Evolutionary conservation across 2,888 invertebrate species (phyloP).

Genomic region (Minunthozetes semirufus): DNA sequence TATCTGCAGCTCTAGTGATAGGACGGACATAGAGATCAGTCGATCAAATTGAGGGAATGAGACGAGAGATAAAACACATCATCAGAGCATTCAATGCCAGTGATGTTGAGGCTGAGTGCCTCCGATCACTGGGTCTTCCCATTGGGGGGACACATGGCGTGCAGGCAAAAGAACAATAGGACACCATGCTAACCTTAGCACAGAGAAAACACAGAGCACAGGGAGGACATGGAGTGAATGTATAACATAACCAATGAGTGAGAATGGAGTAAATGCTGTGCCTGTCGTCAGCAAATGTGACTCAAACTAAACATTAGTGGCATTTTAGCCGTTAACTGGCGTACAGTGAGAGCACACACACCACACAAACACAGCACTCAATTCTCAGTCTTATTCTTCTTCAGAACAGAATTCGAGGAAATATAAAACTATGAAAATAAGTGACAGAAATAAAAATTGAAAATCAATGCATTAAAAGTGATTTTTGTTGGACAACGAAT

Average conservation of each 20-base stretch:
- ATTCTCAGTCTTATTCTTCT: neutral
- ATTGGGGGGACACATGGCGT: neutral
- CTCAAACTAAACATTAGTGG: conserved; percentile 14
- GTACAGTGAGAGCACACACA: neutral
- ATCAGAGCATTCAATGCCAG: no score
- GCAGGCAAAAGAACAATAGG: conserved; percentile 3
- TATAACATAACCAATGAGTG: neutral
- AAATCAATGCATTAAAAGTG: conserved; percentile 7
- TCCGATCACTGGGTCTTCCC: neutral
- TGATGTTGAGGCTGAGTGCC: neutral
- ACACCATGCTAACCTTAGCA: neutral
- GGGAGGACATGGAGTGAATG: neutral
- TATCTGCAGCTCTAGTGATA: neutral
- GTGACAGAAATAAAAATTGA: conserved; percentile 6
- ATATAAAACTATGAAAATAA: neutral
- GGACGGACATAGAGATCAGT: neutral
- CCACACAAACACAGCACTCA: neutral
- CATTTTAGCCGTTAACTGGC: neutral
- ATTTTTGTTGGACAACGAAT: neutral
- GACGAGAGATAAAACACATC: no score
- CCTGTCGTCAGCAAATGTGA: conserved; percentile 11
- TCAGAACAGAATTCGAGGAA: neutral
- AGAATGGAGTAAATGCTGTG: neutral
- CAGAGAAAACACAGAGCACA: neutral
- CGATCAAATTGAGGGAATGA: no score